Evolutionary conservation across 2,113 vertebrate genomes (phyloP), one percentile per base, ranked within the genome.

Genomic region (Eonycteris spelaea): DNA sequence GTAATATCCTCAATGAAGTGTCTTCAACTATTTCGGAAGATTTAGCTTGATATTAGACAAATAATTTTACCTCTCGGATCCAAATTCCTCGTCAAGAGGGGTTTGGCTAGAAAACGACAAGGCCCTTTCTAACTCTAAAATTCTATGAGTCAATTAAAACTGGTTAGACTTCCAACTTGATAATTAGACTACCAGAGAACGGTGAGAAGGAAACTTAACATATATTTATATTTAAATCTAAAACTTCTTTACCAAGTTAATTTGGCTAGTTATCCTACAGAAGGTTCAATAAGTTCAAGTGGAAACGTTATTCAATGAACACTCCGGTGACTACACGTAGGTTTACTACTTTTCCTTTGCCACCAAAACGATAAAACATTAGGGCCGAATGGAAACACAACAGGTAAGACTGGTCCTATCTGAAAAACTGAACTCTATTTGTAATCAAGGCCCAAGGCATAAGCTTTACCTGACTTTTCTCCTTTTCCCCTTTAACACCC

Each of bases 101-200:
- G 28, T 48, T 40, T 86, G 26, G 8, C 19, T 67, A 80, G 35
- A 97, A 93, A 90, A 94, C 13, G 73, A 71, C 75, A 92, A 86
- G 51, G 8, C 63, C 18, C 22, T 33, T 84, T 59, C 13, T 57
- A 59, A 96, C 51, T 84, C 65, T 90, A 90, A 89, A 90, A 95
- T 61, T 85, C 82, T 38, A 40, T n/a, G 13, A 75, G 22, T 59
- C 48, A 75, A 83, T 88, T 74, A 65, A 95, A 97, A 93, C 73
- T 83, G 4, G 26, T 18, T 51, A 28, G 9, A 82, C 68, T 86
- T 91, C 14, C 45, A 55, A 95, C 82, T 77, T 43, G 48, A 11
- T 63, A 73, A 73, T n/a, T 28, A 79, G 11, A 57, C 78, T 51
- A 67, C 15, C 48, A 21, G 2, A 61, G 86, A 86, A 90, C 28